Conservation (phyloP, 2,113 vertebrate species). For the Leucopsar rothschildi region DNA sequence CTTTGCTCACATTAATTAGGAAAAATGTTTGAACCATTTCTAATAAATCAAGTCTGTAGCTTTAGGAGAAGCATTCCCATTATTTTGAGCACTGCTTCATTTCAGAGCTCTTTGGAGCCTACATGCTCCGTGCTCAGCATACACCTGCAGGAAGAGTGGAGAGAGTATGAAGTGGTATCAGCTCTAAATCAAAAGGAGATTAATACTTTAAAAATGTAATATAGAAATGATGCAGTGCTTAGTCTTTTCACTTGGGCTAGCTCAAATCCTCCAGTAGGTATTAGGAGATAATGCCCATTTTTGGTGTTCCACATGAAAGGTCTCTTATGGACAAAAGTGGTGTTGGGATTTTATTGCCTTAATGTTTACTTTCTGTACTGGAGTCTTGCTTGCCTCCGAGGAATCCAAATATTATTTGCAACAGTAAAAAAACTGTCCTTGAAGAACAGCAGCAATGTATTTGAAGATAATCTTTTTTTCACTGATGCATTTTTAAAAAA, state of each 20-base stretch:
- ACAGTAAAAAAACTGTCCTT: background rate
- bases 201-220: constrained; percentile 42
- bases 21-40: constrained; percentile 66
- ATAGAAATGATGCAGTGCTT: constrained; percentile 22
- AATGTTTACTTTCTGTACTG: background rate
- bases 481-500: background rate
- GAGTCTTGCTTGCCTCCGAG: background rate
- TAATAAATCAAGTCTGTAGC: constrained; percentile 52
- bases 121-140: constrained; percentile 3
- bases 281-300: constrained; percentile 40
- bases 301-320: constrained; percentile 13
- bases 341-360: background rate
- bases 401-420: background rate
- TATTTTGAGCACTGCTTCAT: constrained; percentile 50
- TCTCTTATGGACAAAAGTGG: constrained; percentile 5
- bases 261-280: constrained; percentile 19
- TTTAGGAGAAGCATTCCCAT: constrained; percentile 24
- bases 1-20: constrained; percentile 59
- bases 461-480: background rate
- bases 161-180: constrained; percentile 21
- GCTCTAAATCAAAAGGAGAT: constrained; percentile 50
- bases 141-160: background rate
- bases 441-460: background rate
- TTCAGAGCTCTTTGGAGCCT: constrained; percentile 30
- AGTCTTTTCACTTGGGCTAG: constrained; percentile 23